Evolutionary conservation across 2,113 vertebrate species (phyloP), one percentile per base, ranked within the genome.

Genomic region (Phaethornis superciliosus): DNA sequence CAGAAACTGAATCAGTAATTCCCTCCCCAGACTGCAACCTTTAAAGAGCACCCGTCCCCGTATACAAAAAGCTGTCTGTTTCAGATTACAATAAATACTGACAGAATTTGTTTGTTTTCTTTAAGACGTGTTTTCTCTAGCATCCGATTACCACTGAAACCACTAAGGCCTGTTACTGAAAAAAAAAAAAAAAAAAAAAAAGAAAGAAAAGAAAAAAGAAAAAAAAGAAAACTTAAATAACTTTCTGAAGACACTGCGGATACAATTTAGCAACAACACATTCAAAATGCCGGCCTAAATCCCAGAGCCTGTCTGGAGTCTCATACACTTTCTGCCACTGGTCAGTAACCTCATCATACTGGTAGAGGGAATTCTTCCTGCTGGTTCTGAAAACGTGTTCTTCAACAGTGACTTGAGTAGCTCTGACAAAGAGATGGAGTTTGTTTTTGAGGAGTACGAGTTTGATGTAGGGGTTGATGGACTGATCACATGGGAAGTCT

Each of bases 241-340:
- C 99, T 98, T 99, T 99, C 98, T 99, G 99, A 97, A 99, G 99
- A 99, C 99, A 99, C 94, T 99, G 99, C n/a, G 99, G 99, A 97
- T 99, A 99, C 78, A 99, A 98, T 98, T 99, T 99, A 98, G 99
- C 99, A 96, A 99, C 99, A 97, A 98, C 99, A 97, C 99, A 99
- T 98, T 99, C 99, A 97, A 99, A 99, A 98, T 99, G 99, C 96
- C 99, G 99, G 92, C 99, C 99, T 56, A 99, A 98, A 98, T 99
- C 99, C 99, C 99, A 99, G 96, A 99, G 99, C 87, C 99, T 98
- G 90, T 99, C 99, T 4, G 99, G 99, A 56, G 99, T 99, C 97
- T 99, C 99, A 0, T 99, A 99, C 12, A 99, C 97, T 97, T 99
- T 99, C 91, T 98, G 98, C 99, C 99, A 99, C 6, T 98, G 88